phyloP scores from a whole-genome alignment of 2,113 vertebrate species.

The Himantopus leucocephalus region DNA sequence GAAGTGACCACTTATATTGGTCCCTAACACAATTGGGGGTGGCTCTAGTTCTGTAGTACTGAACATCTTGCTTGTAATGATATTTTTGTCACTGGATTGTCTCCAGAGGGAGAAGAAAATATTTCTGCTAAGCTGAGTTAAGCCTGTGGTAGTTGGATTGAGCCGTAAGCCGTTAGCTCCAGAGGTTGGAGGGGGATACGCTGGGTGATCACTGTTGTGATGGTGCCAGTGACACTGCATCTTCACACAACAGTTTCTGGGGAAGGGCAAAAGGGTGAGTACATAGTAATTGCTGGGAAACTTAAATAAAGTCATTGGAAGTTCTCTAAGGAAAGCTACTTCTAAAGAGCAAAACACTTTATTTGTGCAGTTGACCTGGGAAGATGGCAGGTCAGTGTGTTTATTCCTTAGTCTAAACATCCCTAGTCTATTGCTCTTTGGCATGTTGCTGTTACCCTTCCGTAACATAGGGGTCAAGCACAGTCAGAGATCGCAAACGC shows the following conservation, averaged over 20 bases:
- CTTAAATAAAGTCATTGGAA: neutral
- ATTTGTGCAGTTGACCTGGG: neutral
- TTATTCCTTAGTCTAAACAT: neutral
- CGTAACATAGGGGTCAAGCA: neutral
- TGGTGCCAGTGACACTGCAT: neutral
- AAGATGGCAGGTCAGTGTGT: neutral
- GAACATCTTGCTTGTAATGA: neutral
- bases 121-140: neutral
- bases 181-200: neutral
- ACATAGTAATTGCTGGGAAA: neutral
- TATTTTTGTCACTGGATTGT: neutral
- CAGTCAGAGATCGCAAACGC: neutral
- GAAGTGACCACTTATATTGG: neutral
- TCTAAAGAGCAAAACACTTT: neutral
- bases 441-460: neutral
- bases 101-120: neutral
- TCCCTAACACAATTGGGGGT: fast-evolving
- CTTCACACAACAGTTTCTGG: neutral
- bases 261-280: neutral
- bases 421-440: neutral
- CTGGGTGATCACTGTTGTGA: too few relatives aligned
- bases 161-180: neutral
- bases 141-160: neutral
- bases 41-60: neutral
- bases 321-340: neutral